Evolutionary conservation across 2,888 invertebrate species (phyloP), one percentile per base, ranked within the genome.

Genomic region (Coleophora deauratella): DNA sequence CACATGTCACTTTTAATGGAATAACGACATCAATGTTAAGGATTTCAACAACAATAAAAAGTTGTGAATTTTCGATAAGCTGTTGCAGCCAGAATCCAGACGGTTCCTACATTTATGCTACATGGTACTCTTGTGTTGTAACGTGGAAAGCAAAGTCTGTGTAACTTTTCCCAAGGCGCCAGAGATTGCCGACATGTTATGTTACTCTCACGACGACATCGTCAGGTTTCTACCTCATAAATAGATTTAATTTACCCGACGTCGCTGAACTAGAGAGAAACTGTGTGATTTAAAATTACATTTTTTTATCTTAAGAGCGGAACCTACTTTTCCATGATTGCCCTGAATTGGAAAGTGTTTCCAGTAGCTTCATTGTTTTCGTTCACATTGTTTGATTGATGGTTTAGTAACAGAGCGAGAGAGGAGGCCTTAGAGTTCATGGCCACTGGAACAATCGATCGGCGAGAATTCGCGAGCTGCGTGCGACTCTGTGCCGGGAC

Each of bases 391-490:
- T 6, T 35, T 41, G 40, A 47, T 60, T 59, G 58, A 62, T 59
- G 64, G 61, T 64, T 61, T 58, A 57, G 57, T 58, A 55, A 21
- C 3, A 21, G 21, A 50, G 51, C 50, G 52, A 43, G 56, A 65
- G 66, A 67, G 62, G 59, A 59, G 57, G 61, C 55, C n/a, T n/a
- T n/a, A 46, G 71, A 66, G 79, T 81, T 79, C 79, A 81, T 64
- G 79, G 76, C 68, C 78, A 73, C 52, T 59, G 60, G 62, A 74
- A 77, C 72, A 79, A 82, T 81, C 75, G 77, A 77, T 76, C 68
- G 68, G 52, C 55, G 57, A 59, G 67, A 66, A 62, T 66, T 67
- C 58, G 62, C 62, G 50, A 56, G 52, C 44, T 57, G 54, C 50
- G 59, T 51, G 47, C 55, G 57, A 57, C 57, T 54, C 52, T 51